These are phyloP conservation scores for Caenorhabditis doughertyi DNA, from an alignment of 2,888 invertebrate species.

Conservation along the genomic window DNA sequence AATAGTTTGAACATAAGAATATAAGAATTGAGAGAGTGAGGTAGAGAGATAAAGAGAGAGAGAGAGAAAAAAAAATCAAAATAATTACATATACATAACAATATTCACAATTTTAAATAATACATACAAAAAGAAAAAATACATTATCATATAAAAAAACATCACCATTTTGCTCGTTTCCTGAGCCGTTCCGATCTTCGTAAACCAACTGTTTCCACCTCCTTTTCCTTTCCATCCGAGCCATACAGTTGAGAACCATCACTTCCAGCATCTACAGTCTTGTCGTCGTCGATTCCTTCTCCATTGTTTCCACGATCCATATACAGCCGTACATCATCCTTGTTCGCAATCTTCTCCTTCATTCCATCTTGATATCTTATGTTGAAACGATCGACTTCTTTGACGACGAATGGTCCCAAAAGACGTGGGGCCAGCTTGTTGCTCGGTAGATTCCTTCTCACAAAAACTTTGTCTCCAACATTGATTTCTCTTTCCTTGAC, in stretches of 20 bases:
- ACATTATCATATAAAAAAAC: no score
- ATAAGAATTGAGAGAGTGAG: no score
- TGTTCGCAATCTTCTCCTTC: conserved; percentile 9
- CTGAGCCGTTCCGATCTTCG: no score
- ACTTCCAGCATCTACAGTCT: background rate
- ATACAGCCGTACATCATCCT: conserved; percentile 13
- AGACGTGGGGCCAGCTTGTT: conserved; percentile 40
- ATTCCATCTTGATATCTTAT: background rate
- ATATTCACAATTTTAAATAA: no score
- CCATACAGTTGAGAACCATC: background rate
- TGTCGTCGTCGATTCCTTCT: background rate
- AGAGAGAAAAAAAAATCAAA: no score
- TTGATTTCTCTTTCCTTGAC: conserved; percentile 1
- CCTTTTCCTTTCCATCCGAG: no score
- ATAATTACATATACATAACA: no score
- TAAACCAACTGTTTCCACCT: no score
- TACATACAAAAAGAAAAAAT: no score
- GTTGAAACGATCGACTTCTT: conserved; percentile 2
- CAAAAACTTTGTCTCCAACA: conserved; percentile 14
- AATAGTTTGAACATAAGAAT: no score
- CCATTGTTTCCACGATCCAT: background rate
- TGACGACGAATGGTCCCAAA: conserved; percentile 34
- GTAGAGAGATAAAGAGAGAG: no score
- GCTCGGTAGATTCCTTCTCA: conserved; percentile 14
- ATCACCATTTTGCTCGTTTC: no score